Percentiles rank a stretch among this genome's conserved stretches.
Evolutionary conservation across 2,797 vertebrate species (phyloP).

Genomic region (Selene dorsalis): DNA sequence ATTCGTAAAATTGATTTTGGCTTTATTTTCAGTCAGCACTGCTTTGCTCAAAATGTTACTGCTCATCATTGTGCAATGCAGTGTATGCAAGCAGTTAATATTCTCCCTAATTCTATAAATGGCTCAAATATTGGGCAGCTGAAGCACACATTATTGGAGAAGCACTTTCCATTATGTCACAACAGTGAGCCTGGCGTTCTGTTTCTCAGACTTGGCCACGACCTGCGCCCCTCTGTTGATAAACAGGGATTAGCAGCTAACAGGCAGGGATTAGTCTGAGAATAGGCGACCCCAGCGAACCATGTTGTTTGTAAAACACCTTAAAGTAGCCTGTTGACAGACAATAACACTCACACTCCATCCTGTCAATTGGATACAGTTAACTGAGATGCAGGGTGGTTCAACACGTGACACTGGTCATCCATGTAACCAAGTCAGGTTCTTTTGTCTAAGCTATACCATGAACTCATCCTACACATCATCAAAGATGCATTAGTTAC

Average conservation of each 20-base stretch:
- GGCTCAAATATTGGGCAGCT: conserved; percentile 40
- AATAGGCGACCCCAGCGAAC: conserved; percentile 60
- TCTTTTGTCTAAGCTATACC: conserved; percentile 54
- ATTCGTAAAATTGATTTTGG: not conserved
- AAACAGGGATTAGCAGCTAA: conserved; percentile 78
- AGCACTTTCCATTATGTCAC: conserved; percentile 67
- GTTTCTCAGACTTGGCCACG: conserved; percentile 38
- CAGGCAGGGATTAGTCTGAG: conserved; percentile 69
- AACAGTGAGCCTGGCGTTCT: conserved; percentile 26
- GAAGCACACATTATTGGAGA: not conserved
- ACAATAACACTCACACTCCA: conserved; percentile 48
- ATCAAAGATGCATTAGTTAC: conserved; percentile 70
- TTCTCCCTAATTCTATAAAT: conserved; percentile 31
- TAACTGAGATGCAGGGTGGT: conserved; percentile 46
- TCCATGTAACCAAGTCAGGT: conserved; percentile 63
- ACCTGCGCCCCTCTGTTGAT: conserved; percentile 58
- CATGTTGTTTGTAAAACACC: conserved; percentile 62
- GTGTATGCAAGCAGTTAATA: not conserved
- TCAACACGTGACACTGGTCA: conserved; percentile 26
- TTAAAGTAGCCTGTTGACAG: conserved; percentile 69
- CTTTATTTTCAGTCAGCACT: not conserved
- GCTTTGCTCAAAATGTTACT: not conserved
- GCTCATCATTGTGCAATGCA: not conserved
- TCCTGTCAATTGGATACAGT: conserved; percentile 55
- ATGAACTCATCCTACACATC: conserved; percentile 48